A percentile compares a stretch with the other conserved stretches of the same genome.
These are phyloP conservation scores for Hirtodrosophila alboralis DNA, from an alignment of 2,888 invertebrate genomes.

Conservation along the genomic window DNA sequence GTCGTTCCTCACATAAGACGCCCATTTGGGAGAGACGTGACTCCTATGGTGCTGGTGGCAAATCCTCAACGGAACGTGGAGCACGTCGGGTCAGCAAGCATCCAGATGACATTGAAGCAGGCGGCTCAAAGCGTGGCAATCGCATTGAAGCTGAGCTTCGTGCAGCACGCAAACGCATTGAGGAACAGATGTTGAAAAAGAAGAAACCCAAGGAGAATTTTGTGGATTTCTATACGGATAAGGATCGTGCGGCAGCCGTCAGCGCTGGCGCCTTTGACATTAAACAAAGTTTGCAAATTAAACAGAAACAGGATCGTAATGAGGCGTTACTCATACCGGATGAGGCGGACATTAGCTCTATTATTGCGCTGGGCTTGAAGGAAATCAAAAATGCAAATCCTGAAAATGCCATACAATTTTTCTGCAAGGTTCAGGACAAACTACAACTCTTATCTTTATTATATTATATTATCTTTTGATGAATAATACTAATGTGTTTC, in stretches of 20 bases:
- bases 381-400: conserved; percentile 91
- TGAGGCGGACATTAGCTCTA: conserved; percentile 90
- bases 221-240: conserved; percentile 94
- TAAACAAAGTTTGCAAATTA: conserved; percentile 92
- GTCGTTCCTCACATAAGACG: conserved; percentile 53
- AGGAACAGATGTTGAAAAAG: conserved; percentile 78
- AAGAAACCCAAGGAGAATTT: conserved; percentile 82
- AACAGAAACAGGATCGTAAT: conserved; percentile 91
- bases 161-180: conserved; percentile 75
- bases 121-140: conserved; percentile 64
- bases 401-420: conserved; percentile 89
- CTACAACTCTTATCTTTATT: not conserved
- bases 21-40: conserved; percentile 70
- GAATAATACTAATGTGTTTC: not conserved
- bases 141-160: conserved; percentile 75
- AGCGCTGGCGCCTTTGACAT: conserved; percentile 91
- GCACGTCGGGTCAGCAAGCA: conserved; percentile 56
- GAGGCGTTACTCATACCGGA: conserved; percentile 90
- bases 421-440: conserved; percentile 88
- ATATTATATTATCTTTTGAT: rapidly evolving
- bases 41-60: conserved; percentile 42
- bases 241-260: conserved; percentile 95
- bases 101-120: conserved; percentile 52
- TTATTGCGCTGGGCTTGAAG: conserved; percentile 90
- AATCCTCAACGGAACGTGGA: conserved; percentile 35